Evolutionary conservation across 30 jellyfish, hydroid and myxozoan genomes (phyloP).

Genomic region (Pelagia noctiluca): DNA sequence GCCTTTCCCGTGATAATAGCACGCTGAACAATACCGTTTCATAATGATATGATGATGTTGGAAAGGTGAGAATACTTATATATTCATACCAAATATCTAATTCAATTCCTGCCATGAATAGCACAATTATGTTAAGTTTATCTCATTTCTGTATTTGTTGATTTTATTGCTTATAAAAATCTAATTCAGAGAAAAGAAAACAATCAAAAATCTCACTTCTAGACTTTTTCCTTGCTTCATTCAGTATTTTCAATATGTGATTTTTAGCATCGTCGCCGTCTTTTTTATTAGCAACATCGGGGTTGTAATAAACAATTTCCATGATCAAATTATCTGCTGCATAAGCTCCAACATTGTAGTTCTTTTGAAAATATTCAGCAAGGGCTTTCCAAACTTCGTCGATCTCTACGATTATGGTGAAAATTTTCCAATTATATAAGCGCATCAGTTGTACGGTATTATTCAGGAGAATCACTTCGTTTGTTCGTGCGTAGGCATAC

Average conservation of each 20-base stretch:
- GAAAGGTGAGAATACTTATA: too few species aligned
- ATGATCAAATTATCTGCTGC: background rate
- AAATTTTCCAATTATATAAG: conserved; percentile 73
- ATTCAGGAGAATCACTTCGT: conserved; percentile 28
- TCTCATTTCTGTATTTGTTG: too few species aligned
- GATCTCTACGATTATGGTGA: conserved; percentile 70
- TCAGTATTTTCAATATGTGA: conserved; percentile 18
- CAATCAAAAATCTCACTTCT: conserved; percentile 70
- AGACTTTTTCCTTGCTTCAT: conserved; percentile 58
- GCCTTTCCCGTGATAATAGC: too few species aligned
- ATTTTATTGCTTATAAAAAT: too few species aligned
- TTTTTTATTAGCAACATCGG: conserved; percentile 19
- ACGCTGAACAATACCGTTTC: too few species aligned
- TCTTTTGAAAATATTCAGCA: conserved; percentile 38
- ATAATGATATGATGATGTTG: too few species aligned
- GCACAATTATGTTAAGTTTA: too few species aligned
- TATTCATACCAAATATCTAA: too few species aligned
- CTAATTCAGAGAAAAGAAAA: too few species aligned
- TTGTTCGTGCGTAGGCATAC: conserved; percentile 82
- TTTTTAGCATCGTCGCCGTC: conserved; percentile 2
- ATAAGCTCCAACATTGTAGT: background rate
- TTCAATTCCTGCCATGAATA: too few species aligned
- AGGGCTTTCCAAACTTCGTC: conserved; percentile 55
- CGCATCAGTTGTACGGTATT: conserved; percentile 60
- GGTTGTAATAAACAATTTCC: conserved; percentile 32